Evolutionary conservation across 2,797 vertebrate species (phyloP).

Genomic region (Syngnathus rostellatus): DNA sequence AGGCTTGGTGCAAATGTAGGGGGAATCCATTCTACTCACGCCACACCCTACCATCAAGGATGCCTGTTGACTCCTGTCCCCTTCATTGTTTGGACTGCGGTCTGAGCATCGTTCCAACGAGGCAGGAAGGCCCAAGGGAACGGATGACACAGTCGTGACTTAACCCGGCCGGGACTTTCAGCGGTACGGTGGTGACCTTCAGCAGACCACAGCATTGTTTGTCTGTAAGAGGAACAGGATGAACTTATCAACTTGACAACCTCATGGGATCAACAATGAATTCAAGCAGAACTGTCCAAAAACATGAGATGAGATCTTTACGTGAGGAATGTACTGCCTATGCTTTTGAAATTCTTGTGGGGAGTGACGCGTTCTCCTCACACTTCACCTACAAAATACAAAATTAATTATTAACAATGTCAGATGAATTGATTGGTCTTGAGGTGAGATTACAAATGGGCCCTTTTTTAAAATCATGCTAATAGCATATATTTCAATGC

Average conservation of each 20-base stretch:
- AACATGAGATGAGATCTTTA: neutral
- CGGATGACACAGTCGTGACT: slow-evolving; percentile 32
- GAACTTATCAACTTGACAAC: neutral
- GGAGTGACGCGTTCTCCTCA: neutral
- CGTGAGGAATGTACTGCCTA: neutral
- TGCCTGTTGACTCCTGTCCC: slow-evolving; percentile 42
- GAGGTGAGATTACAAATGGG: neutral
- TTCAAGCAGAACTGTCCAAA: neutral
- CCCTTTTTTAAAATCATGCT: neutral
- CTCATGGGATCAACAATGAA: neutral
- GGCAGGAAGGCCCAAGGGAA: slow-evolving; percentile 34
- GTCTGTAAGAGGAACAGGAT: neutral
- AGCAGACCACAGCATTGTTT: slow-evolving; percentile 28
- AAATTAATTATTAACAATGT: neutral
- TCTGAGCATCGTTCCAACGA: slow-evolving; percentile 31
- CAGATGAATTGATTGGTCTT: neutral
- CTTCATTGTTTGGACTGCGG: slow-evolving; percentile 61
- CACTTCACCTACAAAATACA: neutral
- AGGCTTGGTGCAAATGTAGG: slow-evolving; percentile 58
- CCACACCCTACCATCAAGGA: slow-evolving; percentile 57
- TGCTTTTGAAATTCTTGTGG: neutral
- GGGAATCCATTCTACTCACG: slow-evolving; percentile 51
- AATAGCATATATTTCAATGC: too few relatives aligned
- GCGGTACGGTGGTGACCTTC: slow-evolving; percentile 22
- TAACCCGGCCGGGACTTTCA: slow-evolving; percentile 41